Percentiles rank a stretch among this genome's conserved stretches.
Conservation (phyloP, 2,888 invertebrate species). For the Arrhopalites spinosus region DNA sequence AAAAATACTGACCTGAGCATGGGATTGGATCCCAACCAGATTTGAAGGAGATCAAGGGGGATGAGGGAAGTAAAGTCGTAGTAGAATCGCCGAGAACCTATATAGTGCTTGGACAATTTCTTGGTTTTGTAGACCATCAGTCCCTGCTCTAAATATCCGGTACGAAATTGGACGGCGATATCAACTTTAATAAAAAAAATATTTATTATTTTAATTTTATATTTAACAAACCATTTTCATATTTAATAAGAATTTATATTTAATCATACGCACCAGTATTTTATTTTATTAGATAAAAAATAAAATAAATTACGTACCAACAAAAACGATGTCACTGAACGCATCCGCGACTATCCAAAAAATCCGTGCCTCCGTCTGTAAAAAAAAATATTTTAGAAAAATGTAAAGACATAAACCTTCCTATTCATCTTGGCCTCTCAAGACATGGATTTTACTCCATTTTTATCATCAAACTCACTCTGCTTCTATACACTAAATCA, state of each 20-base stretch:
- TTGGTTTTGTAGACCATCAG: conserved; percentile 90
- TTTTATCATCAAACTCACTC: too few species aligned
- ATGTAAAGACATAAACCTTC: background rate
- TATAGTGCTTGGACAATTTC: conserved; percentile 87
- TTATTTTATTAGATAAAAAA: too few species aligned
- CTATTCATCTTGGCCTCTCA: background rate
- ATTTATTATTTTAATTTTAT: background rate
- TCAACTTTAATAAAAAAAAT: conserved; percentile 64
- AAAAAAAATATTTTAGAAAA: conserved; percentile 3
- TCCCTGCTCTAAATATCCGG: conserved; percentile 93
- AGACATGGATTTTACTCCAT: too few species aligned
- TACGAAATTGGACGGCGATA: conserved; percentile 87
- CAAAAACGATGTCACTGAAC: conserved; percentile 83
- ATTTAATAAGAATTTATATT: background rate
- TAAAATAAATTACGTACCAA: background rate
- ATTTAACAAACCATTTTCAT: background rate
- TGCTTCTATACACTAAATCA: too few species aligned
- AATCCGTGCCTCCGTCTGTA: conserved; percentile 70
- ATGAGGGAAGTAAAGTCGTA: conserved; percentile 80
- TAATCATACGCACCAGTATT: too few species aligned
- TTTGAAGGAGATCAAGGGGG: conserved; percentile 85
- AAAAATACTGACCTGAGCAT: conserved; percentile 71
- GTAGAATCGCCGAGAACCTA: conserved; percentile 80
- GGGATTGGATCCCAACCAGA: conserved; percentile 80
- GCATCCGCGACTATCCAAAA: conserved; percentile 84